Evolutionary conservation across 2,113 vertebrate genomes (phyloP).

Genomic region (Macroglossus sobrinus): DNA sequence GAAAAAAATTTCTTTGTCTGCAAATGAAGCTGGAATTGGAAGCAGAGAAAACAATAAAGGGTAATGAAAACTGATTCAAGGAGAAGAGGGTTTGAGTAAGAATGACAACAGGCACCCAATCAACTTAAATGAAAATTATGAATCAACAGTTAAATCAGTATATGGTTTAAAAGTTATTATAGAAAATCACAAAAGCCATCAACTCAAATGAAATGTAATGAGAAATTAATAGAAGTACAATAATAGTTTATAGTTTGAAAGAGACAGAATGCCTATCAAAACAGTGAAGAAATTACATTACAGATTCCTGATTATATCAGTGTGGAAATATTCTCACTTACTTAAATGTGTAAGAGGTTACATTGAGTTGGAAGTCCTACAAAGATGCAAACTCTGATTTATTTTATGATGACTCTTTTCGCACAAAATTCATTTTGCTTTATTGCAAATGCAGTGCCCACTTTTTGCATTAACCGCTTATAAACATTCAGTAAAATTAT

Average conservation of each 20-base stretch:
- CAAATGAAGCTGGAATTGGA: slow-evolving; percentile 58
- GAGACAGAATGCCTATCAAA: not conserved
- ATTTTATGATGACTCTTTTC: not conserved
- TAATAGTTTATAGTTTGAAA: not conserved
- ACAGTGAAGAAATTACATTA: not conserved
- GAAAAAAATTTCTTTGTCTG: slow-evolving; percentile 38
- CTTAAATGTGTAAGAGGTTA: not conserved
- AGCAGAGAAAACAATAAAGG: slow-evolving; percentile 50
- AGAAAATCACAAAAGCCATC: slow-evolving; percentile 17
- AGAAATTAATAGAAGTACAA: slow-evolving; percentile 24
- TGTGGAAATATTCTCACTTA: slow-evolving; percentile 21
- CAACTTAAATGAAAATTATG: slow-evolving; percentile 47
- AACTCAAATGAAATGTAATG: slow-evolving; percentile 5
- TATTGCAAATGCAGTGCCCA: not conserved
- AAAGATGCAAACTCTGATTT: not conserved
- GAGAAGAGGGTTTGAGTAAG: not conserved
- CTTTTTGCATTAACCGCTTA: not conserved
- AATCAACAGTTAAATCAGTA: not conserved
- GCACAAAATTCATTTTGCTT: not conserved
- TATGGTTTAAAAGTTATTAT: not conserved
- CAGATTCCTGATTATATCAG: not conserved
- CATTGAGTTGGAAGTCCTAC: not conserved
- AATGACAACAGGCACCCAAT: not conserved
- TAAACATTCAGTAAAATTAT: not conserved
- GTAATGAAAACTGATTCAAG: slow-evolving; percentile 41